These are phyloP conservation scores for Lottia scabra DNA, from an alignment of 2,888 invertebrate genomes.

Conservation along the genomic window DNA sequence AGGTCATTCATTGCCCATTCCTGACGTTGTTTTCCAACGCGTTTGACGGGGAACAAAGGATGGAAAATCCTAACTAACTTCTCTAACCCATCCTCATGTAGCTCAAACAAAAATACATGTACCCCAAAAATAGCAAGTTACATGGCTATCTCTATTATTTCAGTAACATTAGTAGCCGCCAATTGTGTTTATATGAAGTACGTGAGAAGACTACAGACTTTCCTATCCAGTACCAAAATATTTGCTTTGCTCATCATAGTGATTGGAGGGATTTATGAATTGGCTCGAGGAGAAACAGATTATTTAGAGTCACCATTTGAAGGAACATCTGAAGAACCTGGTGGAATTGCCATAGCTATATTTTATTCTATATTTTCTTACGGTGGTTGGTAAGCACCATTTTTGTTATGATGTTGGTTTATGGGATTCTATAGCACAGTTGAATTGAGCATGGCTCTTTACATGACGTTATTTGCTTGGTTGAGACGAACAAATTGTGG, in stretches of 20 bases:
- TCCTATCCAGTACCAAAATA: slow-evolving; percentile 51
- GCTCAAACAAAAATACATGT: too few relatives aligned
- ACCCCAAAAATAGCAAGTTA: too few relatives aligned
- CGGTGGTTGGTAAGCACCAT: slow-evolving; percentile 70
- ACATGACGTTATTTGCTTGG: too few relatives aligned
- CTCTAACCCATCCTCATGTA: too few relatives aligned
- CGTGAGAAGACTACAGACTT: slow-evolving; percentile 52
- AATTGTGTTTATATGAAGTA: slow-evolving; percentile 60
- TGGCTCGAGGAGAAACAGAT: slow-evolving; percentile 75
- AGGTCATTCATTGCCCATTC: too few relatives aligned
- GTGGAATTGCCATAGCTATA: slow-evolving; percentile 50
- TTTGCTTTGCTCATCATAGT: slow-evolving; percentile 54
- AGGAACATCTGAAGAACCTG: slow-evolving; percentile 75
- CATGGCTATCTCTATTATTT: slow-evolving; percentile 28
- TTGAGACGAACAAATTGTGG: too few relatives aligned
- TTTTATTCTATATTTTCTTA: slow-evolving; percentile 60
- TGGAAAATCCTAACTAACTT: too few relatives aligned
- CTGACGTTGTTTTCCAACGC: too few relatives aligned
- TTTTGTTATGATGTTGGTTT: too few relatives aligned
- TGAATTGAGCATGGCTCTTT: too few relatives aligned
- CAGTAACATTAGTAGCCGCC: slow-evolving; percentile 54
- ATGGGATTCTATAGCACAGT: too few relatives aligned
- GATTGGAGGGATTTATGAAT: slow-evolving; percentile 44
- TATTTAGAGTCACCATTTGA: slow-evolving; percentile 81
- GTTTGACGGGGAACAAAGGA: too few relatives aligned